Evolutionary conservation across 1,140 invertebrate species (phyloP), one percentile per base, ranked within the genome.

Genomic region (Theocolax elegans): DNA sequence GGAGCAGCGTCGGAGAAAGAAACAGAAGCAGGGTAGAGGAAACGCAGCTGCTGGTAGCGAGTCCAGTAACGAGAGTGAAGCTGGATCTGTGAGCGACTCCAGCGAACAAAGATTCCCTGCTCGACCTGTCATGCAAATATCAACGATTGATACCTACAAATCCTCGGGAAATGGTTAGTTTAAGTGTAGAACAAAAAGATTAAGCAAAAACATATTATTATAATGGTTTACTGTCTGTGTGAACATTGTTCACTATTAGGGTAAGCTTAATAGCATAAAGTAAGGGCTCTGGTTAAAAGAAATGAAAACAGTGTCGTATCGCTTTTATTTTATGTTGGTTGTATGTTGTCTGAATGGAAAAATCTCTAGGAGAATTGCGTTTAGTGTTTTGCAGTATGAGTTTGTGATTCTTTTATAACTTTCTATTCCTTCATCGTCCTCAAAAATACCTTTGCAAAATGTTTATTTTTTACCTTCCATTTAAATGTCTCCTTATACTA

Each of bases 111-210:
- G 80, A 63, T 58, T 67, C 62, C 78, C 81, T 9, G 71, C 79
- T 68, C 82, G 84, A 72, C 72, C 83, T 49, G 58, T 71, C 77
- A 17, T 79, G 76, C 79, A 48, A 86, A 84, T 79, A 81, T 81
- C 74, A 83, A 84, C 76, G 80, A 80, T 75, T 78, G 68, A 71
- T 46, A 64, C 59, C 60, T 63, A 40, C 68, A 71, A 71, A 71
- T 23, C 83, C 66, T 79, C 83, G 59, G 84, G 83, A 83, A 86
- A 86, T 73, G 84, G 84, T 86, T 83, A 84, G 82, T 82, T 80
- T 58, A 79, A 69, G 74, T 65, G 58, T 81, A 80, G 73, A 76
- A 38, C 8, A 46, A 42, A 17, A 17, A 53, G 2, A 69, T 42
- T 8, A 51, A 44, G 13, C 7, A 42, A 46, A 64, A 77, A 72